Percentiles rank a stretch among this genome's conserved stretches.
Conservation (phyloP, 2,888 invertebrate species). For the Lasioglossum leucozonium region DNA sequence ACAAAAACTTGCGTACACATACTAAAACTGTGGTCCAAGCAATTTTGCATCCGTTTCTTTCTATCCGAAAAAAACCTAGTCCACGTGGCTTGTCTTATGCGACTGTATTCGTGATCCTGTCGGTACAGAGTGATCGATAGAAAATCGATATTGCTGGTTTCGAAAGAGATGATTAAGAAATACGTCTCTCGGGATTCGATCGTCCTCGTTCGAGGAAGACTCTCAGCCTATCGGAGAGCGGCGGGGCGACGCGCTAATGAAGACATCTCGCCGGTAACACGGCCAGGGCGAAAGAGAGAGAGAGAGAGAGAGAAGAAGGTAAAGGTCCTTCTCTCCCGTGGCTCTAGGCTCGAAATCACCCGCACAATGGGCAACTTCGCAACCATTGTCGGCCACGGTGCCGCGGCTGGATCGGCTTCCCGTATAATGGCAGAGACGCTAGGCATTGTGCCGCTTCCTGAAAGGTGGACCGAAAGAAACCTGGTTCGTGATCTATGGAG, state of each 20-base stretch:
- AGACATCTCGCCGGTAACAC: slow-evolving; percentile 44
- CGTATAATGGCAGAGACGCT: slow-evolving; percentile 59
- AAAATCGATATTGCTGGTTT: too few relatives aligned
- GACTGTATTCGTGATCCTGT: too few relatives aligned
- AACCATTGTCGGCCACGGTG: slow-evolving; percentile 70
- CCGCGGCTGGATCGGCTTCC: slow-evolving; percentile 63
- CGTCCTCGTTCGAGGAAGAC: not conserved
- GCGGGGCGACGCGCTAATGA: slow-evolving; percentile 36
- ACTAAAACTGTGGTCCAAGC: too few relatives aligned
- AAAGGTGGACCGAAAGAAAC: slow-evolving; percentile 61
- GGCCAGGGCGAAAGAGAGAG: not conserved
- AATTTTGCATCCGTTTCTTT: too few relatives aligned
- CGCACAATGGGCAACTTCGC: slow-evolving; percentile 79
- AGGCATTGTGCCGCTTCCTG: slow-evolving; percentile 71
- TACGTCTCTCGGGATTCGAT: too few relatives aligned
- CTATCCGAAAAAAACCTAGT: too few relatives aligned
- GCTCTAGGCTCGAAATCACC: slow-evolving; percentile 69
- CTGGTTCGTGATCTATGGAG: slow-evolving; percentile 65
- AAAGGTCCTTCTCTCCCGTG: slow-evolving; percentile 2
- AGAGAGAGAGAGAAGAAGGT: not conserved
- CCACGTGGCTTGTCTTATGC: too few relatives aligned
- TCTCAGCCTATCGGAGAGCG: not conserved
- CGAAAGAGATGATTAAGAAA: too few relatives aligned
- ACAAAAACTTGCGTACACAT: too few relatives aligned
- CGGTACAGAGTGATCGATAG: too few relatives aligned